phyloP scores from a whole-genome alignment of 2,113 vertebrate species.

The Acanthisitta chloris region DNA sequence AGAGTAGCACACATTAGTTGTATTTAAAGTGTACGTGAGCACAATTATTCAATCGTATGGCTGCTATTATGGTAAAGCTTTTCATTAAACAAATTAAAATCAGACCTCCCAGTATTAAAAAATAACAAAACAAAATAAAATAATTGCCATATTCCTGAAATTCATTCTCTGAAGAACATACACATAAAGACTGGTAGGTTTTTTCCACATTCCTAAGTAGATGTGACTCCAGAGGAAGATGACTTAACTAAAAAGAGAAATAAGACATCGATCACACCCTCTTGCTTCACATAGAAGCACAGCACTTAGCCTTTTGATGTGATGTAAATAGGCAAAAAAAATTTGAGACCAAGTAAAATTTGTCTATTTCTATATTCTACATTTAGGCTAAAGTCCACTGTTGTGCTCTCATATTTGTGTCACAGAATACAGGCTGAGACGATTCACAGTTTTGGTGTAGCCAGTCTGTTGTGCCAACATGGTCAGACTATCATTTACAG shows the following conservation, averaged over 20 bases:
- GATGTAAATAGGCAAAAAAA: not conserved
- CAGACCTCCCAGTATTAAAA: not conserved
- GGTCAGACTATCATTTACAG: not conserved
- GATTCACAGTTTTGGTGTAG: not conserved
- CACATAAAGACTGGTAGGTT: fast-evolving
- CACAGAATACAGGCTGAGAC: not conserved
- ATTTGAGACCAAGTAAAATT: not conserved
- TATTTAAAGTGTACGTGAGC: not conserved
- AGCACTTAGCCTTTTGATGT: not conserved
- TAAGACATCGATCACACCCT: not conserved
- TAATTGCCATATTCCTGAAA: not conserved
- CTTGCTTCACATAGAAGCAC: not conserved
- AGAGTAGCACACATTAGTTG: not conserved
- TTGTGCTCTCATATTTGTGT: not conserved
- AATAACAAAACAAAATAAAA: not conserved
- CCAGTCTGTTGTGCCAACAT: not conserved
- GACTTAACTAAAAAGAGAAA: not conserved
- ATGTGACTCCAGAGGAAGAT: not conserved
- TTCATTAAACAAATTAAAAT: not conserved
- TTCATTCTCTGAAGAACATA: not conserved
- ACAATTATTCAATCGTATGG: not conserved
- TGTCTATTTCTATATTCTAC: no score
- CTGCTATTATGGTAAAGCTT: not conserved
- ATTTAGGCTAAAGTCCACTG: not conserved
- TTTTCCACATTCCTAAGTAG: not conserved